A percentile compares a stretch with the other conserved stretches of the same genome.
Evolutionary conservation across 2,113 vertebrate genomes (phyloP).

Genomic region (Sciurus niger): DNA sequence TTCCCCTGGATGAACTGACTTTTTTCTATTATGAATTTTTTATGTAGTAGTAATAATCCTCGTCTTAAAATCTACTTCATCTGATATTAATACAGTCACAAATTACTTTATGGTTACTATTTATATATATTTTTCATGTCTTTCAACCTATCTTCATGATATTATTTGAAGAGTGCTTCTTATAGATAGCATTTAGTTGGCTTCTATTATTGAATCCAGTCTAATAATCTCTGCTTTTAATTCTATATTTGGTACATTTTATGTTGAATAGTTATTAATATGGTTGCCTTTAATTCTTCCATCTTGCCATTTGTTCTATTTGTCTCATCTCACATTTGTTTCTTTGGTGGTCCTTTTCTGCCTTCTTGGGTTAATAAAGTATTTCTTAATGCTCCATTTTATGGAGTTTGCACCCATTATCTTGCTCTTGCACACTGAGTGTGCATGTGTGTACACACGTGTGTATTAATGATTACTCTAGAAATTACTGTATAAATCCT

Average conservation of each 20-base stretch:
- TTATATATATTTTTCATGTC: neutral
- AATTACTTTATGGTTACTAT: neutral
- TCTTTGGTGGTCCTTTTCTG: conserved; percentile 26
- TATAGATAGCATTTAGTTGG: neutral
- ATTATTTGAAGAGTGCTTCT: neutral
- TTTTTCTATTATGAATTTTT: conserved; percentile 23
- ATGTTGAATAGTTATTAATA: conserved; percentile 36
- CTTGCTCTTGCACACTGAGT: too few relatives aligned
- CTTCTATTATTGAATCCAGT: neutral
- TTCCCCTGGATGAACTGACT: conserved; percentile 12
- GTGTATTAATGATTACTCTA: neutral
- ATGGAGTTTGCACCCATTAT: neutral
- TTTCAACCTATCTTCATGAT: neutral
- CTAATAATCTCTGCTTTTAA: neutral
- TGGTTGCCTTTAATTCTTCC: conserved; percentile 23
- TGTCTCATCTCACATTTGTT: conserved; percentile 26
- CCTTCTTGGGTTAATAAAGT: neutral
- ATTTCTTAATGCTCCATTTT: conserved; percentile 5
- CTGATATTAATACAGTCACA: neutral
- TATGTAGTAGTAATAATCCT: too few relatives aligned
- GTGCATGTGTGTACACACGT: neutral
- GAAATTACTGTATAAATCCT: neutral
- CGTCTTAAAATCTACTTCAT: neutral
- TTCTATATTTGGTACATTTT: neutral
- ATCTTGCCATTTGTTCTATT: conserved; percentile 19